Percentiles rank a stretch among this genome's conserved stretches.
Evolutionary conservation across 2,797 vertebrate species (phyloP).

Genomic region (Antrozous pallidus): DNA sequence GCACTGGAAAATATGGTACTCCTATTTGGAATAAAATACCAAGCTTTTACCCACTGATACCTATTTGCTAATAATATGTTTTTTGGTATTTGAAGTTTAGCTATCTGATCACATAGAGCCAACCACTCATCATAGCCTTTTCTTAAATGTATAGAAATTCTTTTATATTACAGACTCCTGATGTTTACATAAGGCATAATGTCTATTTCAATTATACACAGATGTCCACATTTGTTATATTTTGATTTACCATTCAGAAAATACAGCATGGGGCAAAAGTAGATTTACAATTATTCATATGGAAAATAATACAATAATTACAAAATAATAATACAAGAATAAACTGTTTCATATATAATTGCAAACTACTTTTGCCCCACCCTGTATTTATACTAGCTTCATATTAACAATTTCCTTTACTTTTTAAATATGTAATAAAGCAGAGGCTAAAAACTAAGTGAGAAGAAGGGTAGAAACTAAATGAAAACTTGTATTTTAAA

Average conservation of each 20-base stretch:
- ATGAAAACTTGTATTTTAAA: conserved; percentile 72
- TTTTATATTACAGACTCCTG: neutral
- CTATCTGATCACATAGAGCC: neutral
- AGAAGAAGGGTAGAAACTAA: conserved; percentile 77
- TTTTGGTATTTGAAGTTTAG: neutral
- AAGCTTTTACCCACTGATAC: neutral
- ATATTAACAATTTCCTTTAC: conserved; percentile 22
- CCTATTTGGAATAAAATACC: conserved; percentile 31
- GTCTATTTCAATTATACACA: neutral
- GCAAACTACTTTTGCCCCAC: neutral
- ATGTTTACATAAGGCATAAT: conserved; percentile 32
- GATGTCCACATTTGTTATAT: neutral
- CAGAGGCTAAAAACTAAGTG: conserved; percentile 69
- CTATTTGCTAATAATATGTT: neutral
- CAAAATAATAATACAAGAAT: neutral
- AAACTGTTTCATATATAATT: neutral
- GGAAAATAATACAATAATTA: neutral
- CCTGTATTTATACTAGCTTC: conserved; percentile 39
- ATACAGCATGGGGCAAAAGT: neutral
- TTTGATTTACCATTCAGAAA: conserved; percentile 60
- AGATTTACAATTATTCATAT: neutral
- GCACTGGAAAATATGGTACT: too few species aligned
- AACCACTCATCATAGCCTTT: neutral
- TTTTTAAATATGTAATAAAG: conserved; percentile 61
- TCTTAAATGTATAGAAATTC: neutral